Base-by-base conservation (phyloP, 2,113 vertebrate genomes). In the Phycodurus eques region DNA sequence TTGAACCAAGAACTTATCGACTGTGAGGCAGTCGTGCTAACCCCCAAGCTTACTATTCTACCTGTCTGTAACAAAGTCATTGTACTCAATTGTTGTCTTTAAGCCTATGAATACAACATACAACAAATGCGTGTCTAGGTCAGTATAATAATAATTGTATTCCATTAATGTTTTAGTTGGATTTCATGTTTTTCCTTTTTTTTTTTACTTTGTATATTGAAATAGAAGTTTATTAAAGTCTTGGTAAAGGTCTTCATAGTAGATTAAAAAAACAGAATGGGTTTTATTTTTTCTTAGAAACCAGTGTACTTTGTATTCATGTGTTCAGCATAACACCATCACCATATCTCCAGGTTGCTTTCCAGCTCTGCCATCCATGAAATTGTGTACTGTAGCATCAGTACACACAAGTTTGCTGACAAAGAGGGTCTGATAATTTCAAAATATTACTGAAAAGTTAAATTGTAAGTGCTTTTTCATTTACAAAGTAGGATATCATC, bases 321-420 rank as follows among this genome's bases (percentile, higher is more conserved):
- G 31, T 19, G 39, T 47, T 51, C 39, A 68, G 27, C 12, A 9
- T 42, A 68, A 49, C 71, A 60, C 39, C 61, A 43, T 46, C 67
- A 53, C 6, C 20, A 56, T 20, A 80, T 66, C 65, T 60, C 43
- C 51, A 42, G 72, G 8, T 72, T 49, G 31, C 70, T 73, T 39
- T 73, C 20, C n/a, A 56, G 8, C n/a, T 72, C 35, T 46, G 35
- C 35, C 68, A 71, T 67, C 72, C 62, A 14, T 74, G 63, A 67
- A 47, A 62, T 49, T 63, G 39, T 47, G 44, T 66, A 70, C 66
- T 20, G 44, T 47, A 53, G 46, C 35, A 2, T 61, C 43, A 33
- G 33, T 33, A 47, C 57, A 27, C 56, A 57, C 31, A 39, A 54
- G 22, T 15, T 22, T 56, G 47, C 46, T 62, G 47, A 54, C 35